These are phyloP conservation scores for Lucinisca nassula DNA, from an alignment of 2,888 invertebrate genomes.

Conservation along the genomic window DNA sequence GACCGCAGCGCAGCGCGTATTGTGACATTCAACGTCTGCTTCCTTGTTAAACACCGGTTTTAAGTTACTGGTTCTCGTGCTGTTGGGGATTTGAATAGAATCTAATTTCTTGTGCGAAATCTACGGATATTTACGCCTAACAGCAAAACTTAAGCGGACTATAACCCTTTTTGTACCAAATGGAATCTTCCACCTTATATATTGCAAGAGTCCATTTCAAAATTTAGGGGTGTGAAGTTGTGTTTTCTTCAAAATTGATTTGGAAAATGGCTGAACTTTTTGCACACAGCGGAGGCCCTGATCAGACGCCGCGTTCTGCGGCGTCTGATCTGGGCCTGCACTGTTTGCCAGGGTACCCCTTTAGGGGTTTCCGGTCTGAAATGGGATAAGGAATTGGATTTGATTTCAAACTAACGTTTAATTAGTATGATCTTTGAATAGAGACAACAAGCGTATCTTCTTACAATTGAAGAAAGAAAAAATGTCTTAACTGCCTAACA, in stretches of 20 bases:
- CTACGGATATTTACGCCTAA: not conserved
- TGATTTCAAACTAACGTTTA: not conserved
- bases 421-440: not conserved
- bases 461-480: not conserved
- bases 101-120: not conserved
- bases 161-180: no score
- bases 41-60: constrained; percentile 70
- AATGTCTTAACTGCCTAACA: no score
- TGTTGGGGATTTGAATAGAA: not conserved
- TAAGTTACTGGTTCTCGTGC: constrained; percentile 65
- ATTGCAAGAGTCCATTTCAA: no score
- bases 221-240: no score
- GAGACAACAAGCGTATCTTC: not conserved
- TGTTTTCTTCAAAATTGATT: no score
- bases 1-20: not conserved
- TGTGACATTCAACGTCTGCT: constrained; percentile 62
- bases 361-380: no score
- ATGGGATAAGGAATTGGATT: not conserved
- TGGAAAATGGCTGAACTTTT: no score
- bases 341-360: no score
- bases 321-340: no score
- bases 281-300: no score
- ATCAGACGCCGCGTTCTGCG: no score
- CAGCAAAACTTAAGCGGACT: not conserved
- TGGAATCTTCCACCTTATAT: no score